Evolutionary conservation across 2,797 vertebrate genomes (phyloP).

Genomic region (Falco peregrinus): DNA sequence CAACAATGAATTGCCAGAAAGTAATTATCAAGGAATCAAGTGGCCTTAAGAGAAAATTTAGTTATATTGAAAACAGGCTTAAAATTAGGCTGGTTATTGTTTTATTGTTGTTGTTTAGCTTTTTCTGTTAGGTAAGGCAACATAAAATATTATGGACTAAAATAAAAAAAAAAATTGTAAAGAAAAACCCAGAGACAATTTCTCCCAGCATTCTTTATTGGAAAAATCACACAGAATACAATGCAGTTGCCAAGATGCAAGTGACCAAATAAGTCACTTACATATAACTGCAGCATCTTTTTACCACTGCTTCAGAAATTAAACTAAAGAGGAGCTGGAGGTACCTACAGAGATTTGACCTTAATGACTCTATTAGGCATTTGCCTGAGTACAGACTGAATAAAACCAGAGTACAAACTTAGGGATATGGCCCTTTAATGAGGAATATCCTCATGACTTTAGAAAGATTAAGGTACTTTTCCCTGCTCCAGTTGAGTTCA

Average conservation of each 20-base stretch:
- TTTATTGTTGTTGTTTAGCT: not conserved
- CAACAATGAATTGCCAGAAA: not conserved
- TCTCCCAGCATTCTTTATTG: not conserved
- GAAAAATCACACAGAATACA: not conserved
- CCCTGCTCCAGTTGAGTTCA: not conserved
- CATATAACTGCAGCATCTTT: not conserved
- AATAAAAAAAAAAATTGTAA: not conserved
- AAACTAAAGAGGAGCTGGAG: not conserved
- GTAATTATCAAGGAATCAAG: not conserved
- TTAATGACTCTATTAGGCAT: not conserved
- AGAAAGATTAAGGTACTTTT: not conserved
- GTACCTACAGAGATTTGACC: not conserved
- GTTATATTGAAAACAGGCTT: not conserved
- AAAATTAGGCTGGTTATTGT: not conserved
- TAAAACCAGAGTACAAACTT: not conserved
- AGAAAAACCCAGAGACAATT: not conserved
- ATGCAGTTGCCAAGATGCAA: not conserved
- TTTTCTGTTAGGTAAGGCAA: not conserved
- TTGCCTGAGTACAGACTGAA: not conserved
- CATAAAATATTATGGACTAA: not conserved
- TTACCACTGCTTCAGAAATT: not conserved
- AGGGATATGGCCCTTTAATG: not conserved
- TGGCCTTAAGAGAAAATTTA: not conserved
- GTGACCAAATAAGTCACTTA: not conserved
- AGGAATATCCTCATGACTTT: not conserved